Conservation (phyloP, 2,888 invertebrate species). For the Linnaemya vulpina region DNA sequence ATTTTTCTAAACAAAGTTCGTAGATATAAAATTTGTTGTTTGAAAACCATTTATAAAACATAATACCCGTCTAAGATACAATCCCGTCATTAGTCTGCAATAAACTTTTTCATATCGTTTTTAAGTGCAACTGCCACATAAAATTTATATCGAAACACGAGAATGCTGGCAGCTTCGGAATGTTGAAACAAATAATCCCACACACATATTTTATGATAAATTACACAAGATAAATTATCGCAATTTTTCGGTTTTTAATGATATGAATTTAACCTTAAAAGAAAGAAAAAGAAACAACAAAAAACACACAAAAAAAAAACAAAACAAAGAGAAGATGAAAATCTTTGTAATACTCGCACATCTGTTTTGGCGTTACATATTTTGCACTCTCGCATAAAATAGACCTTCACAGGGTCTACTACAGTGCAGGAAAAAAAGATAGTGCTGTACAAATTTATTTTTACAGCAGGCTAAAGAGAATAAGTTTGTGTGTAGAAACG, state of each 20-base stretch:
- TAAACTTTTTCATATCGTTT: neutral
- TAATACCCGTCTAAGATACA: neutral
- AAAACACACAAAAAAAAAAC: neutral
- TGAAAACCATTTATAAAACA: neutral
- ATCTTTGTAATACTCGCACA: neutral
- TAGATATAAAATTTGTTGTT: neutral
- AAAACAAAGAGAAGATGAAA: too few species aligned
- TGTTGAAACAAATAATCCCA: neutral
- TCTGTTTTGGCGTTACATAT: neutral
- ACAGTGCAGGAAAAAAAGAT: neutral
- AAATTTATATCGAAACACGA: neutral
- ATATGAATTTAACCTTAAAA: neutral
- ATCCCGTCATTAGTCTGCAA: neutral
- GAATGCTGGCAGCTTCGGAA: neutral
- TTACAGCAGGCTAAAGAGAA: too few species aligned
- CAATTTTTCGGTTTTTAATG: conserved; percentile 6
- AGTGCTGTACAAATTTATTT: too few species aligned
- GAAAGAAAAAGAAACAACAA: neutral
- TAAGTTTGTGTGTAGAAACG: too few species aligned
- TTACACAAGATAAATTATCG: conserved; percentile 26
- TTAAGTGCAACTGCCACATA: neutral
- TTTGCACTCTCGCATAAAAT: neutral
- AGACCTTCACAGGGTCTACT: neutral
- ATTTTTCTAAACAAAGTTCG: neutral
- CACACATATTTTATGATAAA: conserved; percentile 23